These are phyloP conservation scores for Chionoecetes opilio DNA, from an alignment of 1,140 invertebrate species.

Conservation along the genomic window DNA sequence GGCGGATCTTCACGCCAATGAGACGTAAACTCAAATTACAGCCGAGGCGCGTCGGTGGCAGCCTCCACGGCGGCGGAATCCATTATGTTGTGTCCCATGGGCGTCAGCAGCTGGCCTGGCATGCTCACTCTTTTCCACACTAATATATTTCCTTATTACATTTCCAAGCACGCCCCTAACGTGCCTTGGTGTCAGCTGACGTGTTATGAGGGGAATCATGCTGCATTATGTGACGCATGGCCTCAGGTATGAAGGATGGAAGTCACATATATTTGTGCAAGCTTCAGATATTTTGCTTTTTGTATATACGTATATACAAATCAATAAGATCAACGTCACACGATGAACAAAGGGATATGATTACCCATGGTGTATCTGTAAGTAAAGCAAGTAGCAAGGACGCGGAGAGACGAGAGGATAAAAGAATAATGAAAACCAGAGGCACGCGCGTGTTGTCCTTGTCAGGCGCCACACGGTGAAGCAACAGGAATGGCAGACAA, in stretches of 20 bases:
- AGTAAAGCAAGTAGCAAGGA: too few species aligned
- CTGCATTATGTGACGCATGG: background rate
- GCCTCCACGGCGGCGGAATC: background rate
- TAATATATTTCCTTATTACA: background rate
- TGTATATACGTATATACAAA: too few species aligned
- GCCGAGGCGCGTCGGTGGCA: background rate
- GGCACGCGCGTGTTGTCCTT: too few species aligned
- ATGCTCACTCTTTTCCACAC: background rate
- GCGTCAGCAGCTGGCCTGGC: background rate
- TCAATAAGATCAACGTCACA: too few species aligned
- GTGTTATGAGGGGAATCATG: background rate
- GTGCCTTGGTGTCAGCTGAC: background rate
- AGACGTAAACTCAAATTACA: conserved; percentile 20
- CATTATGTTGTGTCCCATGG: background rate
- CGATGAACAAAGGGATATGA: too few species aligned
- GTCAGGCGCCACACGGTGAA: background rate
- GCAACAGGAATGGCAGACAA: background rate
- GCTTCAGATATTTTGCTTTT: too few species aligned
- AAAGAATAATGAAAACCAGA: too few species aligned
- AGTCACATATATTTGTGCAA: too few species aligned
- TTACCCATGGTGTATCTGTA: too few species aligned
- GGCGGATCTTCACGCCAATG: conserved; percentile 15
- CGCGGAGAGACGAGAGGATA: too few species aligned
- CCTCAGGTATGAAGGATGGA: too few species aligned
- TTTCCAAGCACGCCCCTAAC: background rate